These are phyloP conservation scores for Varanus komodoensis DNA, from an alignment of 2,113 vertebrate genomes.

Conservation along the genomic window DNA sequence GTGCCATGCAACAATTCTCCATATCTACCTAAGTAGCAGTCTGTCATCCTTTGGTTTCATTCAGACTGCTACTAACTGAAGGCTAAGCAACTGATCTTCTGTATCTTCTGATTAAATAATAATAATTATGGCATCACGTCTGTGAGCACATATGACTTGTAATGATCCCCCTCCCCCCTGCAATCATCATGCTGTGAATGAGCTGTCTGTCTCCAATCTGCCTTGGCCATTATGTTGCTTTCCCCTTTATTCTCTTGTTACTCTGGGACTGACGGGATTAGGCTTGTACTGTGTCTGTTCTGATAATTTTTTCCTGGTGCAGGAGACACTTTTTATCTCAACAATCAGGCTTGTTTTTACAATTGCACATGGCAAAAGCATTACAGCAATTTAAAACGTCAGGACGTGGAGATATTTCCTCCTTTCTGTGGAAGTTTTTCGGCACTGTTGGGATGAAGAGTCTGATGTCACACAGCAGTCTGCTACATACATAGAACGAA, in stretches of 20 bases:
- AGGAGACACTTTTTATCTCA: slow-evolving; percentile 6
- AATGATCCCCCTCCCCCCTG: fast-evolving
- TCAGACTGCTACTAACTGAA: neutral
- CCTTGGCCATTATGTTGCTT: neutral
- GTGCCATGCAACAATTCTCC: neutral
- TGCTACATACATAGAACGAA: neutral
- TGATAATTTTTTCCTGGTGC: neutral
- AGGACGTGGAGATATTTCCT: neutral
- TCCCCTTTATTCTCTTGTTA: neutral
- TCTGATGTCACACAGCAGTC: neutral
- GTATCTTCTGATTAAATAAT: neutral
- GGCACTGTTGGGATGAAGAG: neutral
- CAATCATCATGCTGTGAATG: neutral
- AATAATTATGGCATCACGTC: neutral
- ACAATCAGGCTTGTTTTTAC: slow-evolving; percentile 20
- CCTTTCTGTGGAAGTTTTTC: neutral
- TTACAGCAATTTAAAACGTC: neutral
- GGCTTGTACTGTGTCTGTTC: neutral
- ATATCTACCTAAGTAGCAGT: neutral
- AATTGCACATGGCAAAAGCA: fast-evolving
- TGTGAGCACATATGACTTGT: neutral
- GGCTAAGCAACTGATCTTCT: slow-evolving; percentile 13
- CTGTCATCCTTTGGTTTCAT: neutral
- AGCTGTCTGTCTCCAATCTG: fast-evolving
- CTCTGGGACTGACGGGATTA: neutral